A percentile compares a stretch with the other conserved stretches of the same genome.
Conservation (phyloP, 2,888 invertebrate genomes). For the Rapana venosa region DNA sequence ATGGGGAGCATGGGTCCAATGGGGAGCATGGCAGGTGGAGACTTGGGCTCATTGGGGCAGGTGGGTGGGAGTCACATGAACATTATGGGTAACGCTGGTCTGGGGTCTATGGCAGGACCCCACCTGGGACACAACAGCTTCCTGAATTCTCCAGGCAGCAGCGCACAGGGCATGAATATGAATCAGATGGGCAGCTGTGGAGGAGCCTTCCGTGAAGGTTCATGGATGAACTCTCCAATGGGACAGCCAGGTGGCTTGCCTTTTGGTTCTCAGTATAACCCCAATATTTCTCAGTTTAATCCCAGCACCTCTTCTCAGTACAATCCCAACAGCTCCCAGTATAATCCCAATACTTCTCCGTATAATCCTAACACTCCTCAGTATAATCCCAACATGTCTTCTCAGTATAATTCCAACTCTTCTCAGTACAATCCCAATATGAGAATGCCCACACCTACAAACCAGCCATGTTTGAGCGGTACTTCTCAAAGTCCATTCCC, state of each 20-base stretch:
- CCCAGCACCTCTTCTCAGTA: background rate
- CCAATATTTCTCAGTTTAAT: background rate
- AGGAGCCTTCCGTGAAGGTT: constrained; percentile 13
- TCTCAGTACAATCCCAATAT: background rate
- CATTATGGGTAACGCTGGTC: constrained; percentile 9
- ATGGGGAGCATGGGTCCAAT: constrained; percentile 9
- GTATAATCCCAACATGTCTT: background rate
- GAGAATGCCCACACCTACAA: background rate
- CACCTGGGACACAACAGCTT: constrained; percentile 16
- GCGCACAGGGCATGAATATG: constrained; percentile 1
- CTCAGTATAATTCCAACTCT: background rate
- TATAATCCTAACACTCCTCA: background rate
- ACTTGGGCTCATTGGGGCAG: background rate
- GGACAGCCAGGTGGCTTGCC: background rate
- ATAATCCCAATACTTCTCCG: background rate
- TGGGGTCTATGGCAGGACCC: constrained; percentile 38
- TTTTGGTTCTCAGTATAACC: background rate
- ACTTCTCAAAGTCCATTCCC: background rate
- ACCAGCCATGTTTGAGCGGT: background rate
- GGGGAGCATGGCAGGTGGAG: constrained; percentile 2
- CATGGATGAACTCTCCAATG: constrained; percentile 42
- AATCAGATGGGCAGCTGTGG: constrained; percentile 28
- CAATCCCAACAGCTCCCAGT: background rate
- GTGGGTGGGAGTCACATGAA: background rate
- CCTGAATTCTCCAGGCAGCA: background rate